Evolutionary conservation across 30 jellyfish, hydroid and myxozoan genomes (phyloP).

Genomic region (Aurelia sp.): DNA sequence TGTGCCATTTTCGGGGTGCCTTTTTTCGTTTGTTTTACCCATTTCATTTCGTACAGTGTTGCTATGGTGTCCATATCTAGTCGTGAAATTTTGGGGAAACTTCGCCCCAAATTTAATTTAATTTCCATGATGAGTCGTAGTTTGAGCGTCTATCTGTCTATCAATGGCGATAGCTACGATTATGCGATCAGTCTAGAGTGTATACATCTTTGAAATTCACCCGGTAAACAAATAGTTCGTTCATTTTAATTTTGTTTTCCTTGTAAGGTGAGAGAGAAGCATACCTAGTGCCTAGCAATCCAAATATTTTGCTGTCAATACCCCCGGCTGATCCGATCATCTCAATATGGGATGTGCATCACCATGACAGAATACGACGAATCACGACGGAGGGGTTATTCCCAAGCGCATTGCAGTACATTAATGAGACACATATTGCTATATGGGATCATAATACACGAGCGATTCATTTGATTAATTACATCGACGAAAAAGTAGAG

Average conservation of each 20-base stretch:
- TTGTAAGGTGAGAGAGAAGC: slow-evolving; percentile 86
- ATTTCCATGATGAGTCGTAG: too few relatives aligned
- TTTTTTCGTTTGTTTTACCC: too few relatives aligned
- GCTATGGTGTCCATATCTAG: too few relatives aligned
- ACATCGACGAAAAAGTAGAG: slow-evolving; percentile 33
- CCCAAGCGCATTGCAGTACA: slow-evolving; percentile 55
- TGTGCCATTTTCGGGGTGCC: too few relatives aligned
- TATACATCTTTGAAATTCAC: too few relatives aligned
- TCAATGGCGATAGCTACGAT: too few relatives aligned
- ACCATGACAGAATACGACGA: slow-evolving; percentile 45
- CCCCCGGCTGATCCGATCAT: slow-evolving; percentile 78
- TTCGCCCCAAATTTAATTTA: too few relatives aligned
- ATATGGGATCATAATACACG: slow-evolving; percentile 61
- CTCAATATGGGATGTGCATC: slow-evolving; percentile 64
- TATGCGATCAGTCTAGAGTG: too few relatives aligned
- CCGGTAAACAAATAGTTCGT: too few relatives aligned
- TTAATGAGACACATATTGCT: slow-evolving; percentile 43
- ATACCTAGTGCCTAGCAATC: slow-evolving; percentile 23
- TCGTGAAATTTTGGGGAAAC: too few relatives aligned
- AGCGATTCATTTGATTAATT: slow-evolving; percentile 51
- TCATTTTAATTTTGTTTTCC: neutral
- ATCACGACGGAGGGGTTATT: slow-evolving; percentile 56
- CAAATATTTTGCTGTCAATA: slow-evolving; percentile 55
- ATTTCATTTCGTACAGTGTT: too few relatives aligned
- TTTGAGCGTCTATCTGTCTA: too few relatives aligned